These are phyloP conservation scores for Myripristis jacobus DNA, from an alignment of 2,797 vertebrate genomes.

Conservation along the genomic window DNA sequence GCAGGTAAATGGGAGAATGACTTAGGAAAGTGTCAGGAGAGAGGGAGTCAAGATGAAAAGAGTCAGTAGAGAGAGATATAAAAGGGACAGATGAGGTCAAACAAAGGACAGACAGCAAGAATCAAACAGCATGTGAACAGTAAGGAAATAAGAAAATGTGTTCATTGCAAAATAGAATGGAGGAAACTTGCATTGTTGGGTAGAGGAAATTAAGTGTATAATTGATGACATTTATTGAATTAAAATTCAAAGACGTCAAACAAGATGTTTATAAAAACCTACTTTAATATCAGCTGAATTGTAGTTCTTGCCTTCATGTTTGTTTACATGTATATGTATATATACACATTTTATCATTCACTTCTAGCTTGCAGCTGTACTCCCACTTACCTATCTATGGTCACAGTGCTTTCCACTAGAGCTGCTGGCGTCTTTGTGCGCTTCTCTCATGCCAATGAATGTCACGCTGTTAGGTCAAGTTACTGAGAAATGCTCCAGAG, in stretches of 20 bases:
- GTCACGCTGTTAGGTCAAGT: conserved; percentile 32
- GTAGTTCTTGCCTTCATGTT: too few relatives aligned
- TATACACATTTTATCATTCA: too few relatives aligned
- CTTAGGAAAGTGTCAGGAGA: conserved; percentile 20
- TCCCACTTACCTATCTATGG: conserved; percentile 7
- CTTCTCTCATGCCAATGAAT: conserved; percentile 16
- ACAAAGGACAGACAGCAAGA: background rate
- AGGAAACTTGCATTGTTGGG: background rate
- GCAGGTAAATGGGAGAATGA: conserved; percentile 9
- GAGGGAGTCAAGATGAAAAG: conserved; percentile 18
- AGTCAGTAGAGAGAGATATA: background rate
- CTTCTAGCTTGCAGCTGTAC: too few relatives aligned
- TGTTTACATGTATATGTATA: too few relatives aligned
- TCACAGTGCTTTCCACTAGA: conserved; percentile 2
- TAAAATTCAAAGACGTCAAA: background rate
- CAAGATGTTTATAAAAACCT: too few relatives aligned
- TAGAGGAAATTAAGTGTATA: background rate
- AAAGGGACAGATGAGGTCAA: background rate
- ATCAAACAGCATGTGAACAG: background rate
- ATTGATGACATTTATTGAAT: background rate
- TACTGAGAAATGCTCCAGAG: conserved; percentile 27
- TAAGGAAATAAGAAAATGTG: conserved; percentile 3
- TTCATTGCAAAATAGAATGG: background rate
- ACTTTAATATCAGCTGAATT: too few relatives aligned
- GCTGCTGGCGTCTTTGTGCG: background rate